Base-by-base conservation (phyloP, 2,797 vertebrate genomes). In the Manis pentadactyla region DNA sequence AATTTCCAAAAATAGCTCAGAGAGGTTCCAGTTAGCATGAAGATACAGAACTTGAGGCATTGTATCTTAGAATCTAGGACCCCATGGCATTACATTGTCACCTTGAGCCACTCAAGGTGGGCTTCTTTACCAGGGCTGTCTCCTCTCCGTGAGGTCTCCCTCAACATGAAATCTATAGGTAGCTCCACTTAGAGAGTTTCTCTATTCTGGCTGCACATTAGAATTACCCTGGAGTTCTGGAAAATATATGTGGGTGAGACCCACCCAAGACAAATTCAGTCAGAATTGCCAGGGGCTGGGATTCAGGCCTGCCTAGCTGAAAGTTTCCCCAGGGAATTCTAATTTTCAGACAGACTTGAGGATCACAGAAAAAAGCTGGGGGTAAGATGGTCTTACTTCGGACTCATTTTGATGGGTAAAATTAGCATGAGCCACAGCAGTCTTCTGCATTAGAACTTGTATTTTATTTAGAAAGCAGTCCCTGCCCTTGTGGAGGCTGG, bases 11-110 rank as follows among this genome's bases (percentile, higher is more conserved):
- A 55, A 66, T 21, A 79, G 29, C 23, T 37, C 39, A 12, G n/a
- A 92, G 25, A 14, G 1, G 57, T 63, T 89, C 46, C 31, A 10
- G 21, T 31, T 13, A 51, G 17, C 7, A 9, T 0, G 39, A 77
- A 53, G n/a, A 42, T 2, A 14, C 29, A 69, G 42, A 73, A 18
- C 37, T 7, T 15, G 14, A 21, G 10, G 18, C 37, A 2, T 0
- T 21, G 66, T 31, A 13, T n/a, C 64, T n/a, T 39, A 88, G 57
- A 68, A 73, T 31, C 37, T 10, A 6, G 7, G 14, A 18, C 0
- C 21, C 19, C 31, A 7, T 0, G 0, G 5, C 19, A 0, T 34
- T 11, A 2, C 46, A 69, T 49, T 34, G 23, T 27, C 29, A 55
- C 27, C 69, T 31, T 31, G 14, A 79, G 49, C 15, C 59, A 64